These are phyloP conservation scores for Penaeus chinensis DNA, from an alignment of 1,140 invertebrate genomes.

Conservation along the genomic window DNA sequence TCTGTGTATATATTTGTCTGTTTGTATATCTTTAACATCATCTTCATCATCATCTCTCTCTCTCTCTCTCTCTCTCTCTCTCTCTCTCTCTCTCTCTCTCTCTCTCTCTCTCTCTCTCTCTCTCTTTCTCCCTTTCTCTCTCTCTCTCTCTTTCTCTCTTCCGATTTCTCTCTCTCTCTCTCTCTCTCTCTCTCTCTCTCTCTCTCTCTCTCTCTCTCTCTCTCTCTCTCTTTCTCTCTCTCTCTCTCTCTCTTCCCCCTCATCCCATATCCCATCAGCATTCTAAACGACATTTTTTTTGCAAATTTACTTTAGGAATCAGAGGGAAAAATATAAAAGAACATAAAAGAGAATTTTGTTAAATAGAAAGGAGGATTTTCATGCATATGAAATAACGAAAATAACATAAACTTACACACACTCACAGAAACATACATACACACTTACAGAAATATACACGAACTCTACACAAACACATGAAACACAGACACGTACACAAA, in stretches of 20 bases:
- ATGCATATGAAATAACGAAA: no score
- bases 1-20: no score
- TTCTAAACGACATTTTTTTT: background rate
- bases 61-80: background rate
- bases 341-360: no score
- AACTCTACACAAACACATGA: no score
- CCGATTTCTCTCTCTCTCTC: background rate
- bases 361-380: no score
- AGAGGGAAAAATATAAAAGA: background rate
- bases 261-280: background rate
- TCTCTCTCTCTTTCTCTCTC: background rate
- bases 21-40: no score
- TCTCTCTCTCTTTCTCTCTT: background rate
- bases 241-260: constrained; percentile 71
- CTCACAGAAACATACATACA: no score
- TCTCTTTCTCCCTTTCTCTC: background rate
- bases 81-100: background rate
- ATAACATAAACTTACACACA: no score
- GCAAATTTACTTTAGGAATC: background rate
- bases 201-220: background rate
- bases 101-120: background rate
- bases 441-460: no score
- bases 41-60: background rate
- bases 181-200: background rate
- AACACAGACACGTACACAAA: no score